A percentile compares a stretch with the other conserved stretches of the same genome.
These are phyloP conservation scores for Drosophila paucipuncta DNA, from an alignment of 2,888 invertebrate genomes.

Conservation along the genomic window DNA sequence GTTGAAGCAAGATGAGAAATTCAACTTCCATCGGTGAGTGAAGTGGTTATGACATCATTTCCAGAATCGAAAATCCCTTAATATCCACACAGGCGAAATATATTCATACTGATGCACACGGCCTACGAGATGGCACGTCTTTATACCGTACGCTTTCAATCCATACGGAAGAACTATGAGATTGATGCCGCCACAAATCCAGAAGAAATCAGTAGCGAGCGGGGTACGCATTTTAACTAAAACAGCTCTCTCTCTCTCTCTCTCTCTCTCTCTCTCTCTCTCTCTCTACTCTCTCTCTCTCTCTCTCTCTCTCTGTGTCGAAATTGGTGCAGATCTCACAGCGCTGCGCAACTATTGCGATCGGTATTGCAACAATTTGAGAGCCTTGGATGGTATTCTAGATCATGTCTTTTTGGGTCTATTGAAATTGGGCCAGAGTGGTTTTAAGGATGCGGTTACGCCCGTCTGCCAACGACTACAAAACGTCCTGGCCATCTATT, in stretches of 20 bases:
- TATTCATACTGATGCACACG: slow-evolving; percentile 87
- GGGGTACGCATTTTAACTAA: slow-evolving; percentile 73
- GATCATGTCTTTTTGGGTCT: slow-evolving; percentile 90
- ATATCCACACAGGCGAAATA: slow-evolving; percentile 82
- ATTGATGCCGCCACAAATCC: slow-evolving; percentile 90
- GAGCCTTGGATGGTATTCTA: slow-evolving; percentile 88
- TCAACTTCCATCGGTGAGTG: slow-evolving; percentile 78
- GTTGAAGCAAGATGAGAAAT: slow-evolving; percentile 88
- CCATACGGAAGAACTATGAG: slow-evolving; percentile 89
- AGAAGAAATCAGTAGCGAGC: slow-evolving; percentile 88
- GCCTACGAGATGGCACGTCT: slow-evolving; percentile 88
- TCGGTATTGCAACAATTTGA: slow-evolving; percentile 90
- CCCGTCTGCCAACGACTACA: slow-evolving; percentile 91
- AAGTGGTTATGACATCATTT: background rate
- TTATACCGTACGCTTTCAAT: slow-evolving; percentile 89
- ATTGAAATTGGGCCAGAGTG: slow-evolving; percentile 89
- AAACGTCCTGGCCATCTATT: slow-evolving; percentile 87
- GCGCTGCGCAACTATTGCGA: slow-evolving; percentile 89
- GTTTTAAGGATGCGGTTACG: slow-evolving; percentile 90
- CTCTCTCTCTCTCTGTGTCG: background rate
- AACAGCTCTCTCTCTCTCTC: background rate
- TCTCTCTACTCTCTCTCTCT: background rate
- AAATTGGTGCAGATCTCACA: slow-evolving; percentile 86
- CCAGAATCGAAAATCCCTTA: background rate
- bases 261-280: background rate